A percentile compares a stretch with the other conserved stretches of the same genome.
Conservation (phyloP, 2,797 vertebrate species). For the Sebastes vulpes region DNA sequence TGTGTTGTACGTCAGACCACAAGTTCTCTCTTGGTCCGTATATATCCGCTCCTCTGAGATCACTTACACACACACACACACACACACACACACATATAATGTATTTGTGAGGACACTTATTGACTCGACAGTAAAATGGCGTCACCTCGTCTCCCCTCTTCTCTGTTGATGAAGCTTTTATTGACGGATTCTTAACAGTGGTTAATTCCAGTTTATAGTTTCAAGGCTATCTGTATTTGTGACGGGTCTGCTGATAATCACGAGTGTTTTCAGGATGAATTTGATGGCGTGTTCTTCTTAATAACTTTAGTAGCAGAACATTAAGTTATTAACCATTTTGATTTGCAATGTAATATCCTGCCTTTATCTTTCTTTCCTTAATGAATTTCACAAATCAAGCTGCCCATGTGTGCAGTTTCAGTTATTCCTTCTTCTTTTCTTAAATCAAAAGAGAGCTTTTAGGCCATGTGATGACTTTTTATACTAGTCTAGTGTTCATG, state of each 20-base stretch:
- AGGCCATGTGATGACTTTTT: not conserved
- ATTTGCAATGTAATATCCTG: conserved; percentile 21
- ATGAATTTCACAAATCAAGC: conserved; percentile 14
- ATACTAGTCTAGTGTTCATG: not conserved
- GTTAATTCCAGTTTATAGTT: conserved; percentile 57
- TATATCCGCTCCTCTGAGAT: conserved; percentile 39
- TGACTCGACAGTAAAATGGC: conserved; percentile 65
- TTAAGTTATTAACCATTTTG: conserved; percentile 39
- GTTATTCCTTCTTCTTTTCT: not conserved
- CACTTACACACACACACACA: conserved; percentile 4
- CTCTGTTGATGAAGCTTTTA: conserved; percentile 42
- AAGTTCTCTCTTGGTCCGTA: conserved; percentile 25
- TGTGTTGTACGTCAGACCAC: conserved; percentile 47
- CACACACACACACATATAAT: not conserved
- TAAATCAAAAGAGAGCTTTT: conserved; percentile 1
- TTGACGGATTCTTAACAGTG: conserved; percentile 48
- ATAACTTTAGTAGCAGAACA: conserved; percentile 30
- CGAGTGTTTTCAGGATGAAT: conserved; percentile 14
- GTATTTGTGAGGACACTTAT: conserved; percentile 51
- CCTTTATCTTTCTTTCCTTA: not conserved
- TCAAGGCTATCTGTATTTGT: conserved; percentile 32
- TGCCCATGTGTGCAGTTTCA: not conserved
- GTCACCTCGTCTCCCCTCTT: conserved; percentile 33
- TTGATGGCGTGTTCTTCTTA: conserved; percentile 26
- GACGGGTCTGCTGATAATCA: conserved; percentile 22